Conservation (phyloP, 1,140 invertebrate species). For the Ridgeia piscesae region DNA sequence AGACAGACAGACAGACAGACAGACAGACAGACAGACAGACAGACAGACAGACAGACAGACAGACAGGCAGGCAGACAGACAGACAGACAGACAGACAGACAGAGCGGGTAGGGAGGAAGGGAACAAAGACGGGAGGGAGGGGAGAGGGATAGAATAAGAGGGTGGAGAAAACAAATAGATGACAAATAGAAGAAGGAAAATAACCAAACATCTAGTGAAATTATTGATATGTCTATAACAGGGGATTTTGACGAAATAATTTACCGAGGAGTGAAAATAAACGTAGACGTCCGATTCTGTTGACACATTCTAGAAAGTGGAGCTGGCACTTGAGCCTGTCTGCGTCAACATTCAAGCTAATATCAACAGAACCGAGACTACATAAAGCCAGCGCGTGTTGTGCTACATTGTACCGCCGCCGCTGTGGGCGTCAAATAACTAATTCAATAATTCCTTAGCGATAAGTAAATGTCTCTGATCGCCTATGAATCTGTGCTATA, state of each 20-base stretch:
- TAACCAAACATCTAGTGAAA: neutral
- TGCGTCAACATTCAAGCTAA: neutral
- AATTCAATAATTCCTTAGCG: constrained; percentile 1
- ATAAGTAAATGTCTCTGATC: neutral
- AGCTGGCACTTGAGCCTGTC: neutral
- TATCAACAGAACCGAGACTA: neutral
- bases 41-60: too few species aligned
- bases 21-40: too few species aligned
- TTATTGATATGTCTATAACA: neutral
- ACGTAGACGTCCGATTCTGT: neutral
- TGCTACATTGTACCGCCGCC: neutral
- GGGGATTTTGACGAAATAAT: neutral
- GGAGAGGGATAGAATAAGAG: too few species aligned
- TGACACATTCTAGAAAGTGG: neutral
- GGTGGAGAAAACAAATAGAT: too few species aligned
- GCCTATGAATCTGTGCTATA: neutral
- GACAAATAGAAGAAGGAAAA: too few species aligned
- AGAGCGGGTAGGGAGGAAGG: too few species aligned
- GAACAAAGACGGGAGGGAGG: too few species aligned
- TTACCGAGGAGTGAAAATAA: neutral
- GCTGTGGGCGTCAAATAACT: neutral
- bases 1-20: too few species aligned
- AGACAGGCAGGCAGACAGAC: too few species aligned
- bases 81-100: too few species aligned
- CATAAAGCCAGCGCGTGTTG: neutral